Evolutionary conservation across 2,888 invertebrate species (phyloP).

Genomic region (Isoperla grammatica): DNA sequence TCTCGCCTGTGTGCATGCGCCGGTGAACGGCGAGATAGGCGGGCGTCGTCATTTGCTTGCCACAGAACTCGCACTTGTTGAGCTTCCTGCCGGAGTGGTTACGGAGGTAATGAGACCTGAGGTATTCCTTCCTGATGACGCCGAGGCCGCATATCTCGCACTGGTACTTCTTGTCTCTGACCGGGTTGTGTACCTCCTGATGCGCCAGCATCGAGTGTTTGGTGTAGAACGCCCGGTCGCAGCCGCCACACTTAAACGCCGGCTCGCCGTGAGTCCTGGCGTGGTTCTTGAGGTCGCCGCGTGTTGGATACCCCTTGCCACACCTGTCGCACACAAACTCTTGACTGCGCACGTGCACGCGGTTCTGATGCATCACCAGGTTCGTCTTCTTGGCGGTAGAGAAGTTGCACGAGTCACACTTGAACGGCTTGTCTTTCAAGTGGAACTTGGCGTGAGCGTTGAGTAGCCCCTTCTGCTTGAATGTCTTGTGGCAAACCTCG

Average conservation of each 20-base stretch:
- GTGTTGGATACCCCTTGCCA: not conserved
- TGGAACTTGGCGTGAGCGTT: constrained; percentile 4
- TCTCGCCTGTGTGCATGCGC: constrained; percentile 41
- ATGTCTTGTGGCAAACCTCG: constrained; percentile 14
- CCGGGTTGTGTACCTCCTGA: constrained; percentile 22
- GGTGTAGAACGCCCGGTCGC: constrained; percentile 26
- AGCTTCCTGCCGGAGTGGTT: constrained; percentile 52
- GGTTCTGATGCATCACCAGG: not conserved
- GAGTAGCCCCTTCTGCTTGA: not conserved
- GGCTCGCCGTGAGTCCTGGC: constrained; percentile 23
- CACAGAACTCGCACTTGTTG: constrained; percentile 46
- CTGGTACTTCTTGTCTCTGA: constrained; percentile 21
- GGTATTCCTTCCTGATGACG: constrained; percentile 20
- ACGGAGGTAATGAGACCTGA: constrained; percentile 44
- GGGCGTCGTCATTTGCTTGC: constrained; percentile 49
- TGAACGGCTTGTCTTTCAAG: not conserved
- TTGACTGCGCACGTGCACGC: not conserved
- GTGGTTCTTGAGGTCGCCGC: constrained; percentile 18
- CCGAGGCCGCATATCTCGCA: constrained; percentile 29
- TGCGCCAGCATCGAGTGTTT: constrained; percentile 23
- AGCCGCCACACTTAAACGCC: constrained; percentile 21
- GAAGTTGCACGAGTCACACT: constrained; percentile 1
- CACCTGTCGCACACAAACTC: constrained; percentile 3
- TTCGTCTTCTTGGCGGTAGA: constrained; percentile 2
- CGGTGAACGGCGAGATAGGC: constrained; percentile 47